These are phyloP conservation scores for Dendrolimus punctatus DNA, from an alignment of 1,140 invertebrate genomes.

Conservation along the genomic window DNA sequence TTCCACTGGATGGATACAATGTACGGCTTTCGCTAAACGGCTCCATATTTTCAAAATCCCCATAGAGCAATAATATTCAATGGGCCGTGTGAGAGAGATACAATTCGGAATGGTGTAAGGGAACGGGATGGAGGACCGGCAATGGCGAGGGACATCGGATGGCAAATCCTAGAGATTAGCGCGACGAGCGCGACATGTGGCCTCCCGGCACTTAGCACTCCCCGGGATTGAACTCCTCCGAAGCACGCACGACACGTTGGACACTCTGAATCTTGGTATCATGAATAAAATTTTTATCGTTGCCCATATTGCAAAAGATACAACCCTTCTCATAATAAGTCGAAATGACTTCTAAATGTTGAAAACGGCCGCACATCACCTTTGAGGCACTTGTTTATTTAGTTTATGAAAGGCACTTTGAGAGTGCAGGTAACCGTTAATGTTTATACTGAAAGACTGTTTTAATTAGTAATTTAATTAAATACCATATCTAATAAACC, in stretches of 20 bases:
- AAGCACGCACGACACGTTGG: conserved; percentile 9
- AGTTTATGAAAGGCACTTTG: no score
- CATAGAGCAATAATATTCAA: conserved; percentile 73
- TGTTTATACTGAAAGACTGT: no score
- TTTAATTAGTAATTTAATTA: no score
- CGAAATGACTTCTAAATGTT: no score
- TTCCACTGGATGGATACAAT: conserved; percentile 67
- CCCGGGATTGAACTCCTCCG: conserved; percentile 23
- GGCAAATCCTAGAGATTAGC: conserved; percentile 68
- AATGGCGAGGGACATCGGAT: conserved; percentile 50
- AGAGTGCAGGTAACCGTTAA: no score
- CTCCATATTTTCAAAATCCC: conserved; percentile 73
- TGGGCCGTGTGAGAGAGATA: conserved; percentile 54
- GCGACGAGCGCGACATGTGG: conserved; percentile 68
- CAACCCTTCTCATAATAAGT: no score
- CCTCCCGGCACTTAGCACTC: conserved; percentile 63
- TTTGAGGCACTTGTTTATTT: no score
- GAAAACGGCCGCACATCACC: no score
- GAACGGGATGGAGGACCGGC: conserved; percentile 31
- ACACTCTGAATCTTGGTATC: no score
- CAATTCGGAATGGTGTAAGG: conserved; percentile 26
- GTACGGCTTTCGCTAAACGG: conserved; percentile 68
- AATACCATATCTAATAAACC: no score
- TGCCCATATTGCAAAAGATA: no score
- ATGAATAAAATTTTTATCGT: no score